A percentile compares a stretch with the other conserved stretches of the same genome.
Evolutionary conservation across 2,113 vertebrate genomes (phyloP).

Genomic region (Pomatorhinus ruficollis): DNA sequence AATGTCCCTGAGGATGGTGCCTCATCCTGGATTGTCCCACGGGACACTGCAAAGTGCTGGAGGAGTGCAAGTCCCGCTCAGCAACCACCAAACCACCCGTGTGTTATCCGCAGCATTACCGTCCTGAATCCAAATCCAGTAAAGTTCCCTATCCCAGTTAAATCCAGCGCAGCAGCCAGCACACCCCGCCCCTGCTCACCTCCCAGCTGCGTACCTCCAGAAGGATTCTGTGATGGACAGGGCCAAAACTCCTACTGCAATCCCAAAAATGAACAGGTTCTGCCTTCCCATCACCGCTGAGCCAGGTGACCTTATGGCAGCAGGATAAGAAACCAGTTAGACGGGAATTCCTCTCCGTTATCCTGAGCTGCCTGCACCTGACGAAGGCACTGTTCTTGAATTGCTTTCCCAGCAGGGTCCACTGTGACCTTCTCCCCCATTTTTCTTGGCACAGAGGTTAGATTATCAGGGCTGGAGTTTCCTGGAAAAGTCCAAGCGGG

Average conservation of each 20-base stretch:
- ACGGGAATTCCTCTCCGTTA: rapidly evolving
- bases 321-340: background rate
- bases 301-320: rapidly evolving
- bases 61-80: background rate
- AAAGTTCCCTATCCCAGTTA: background rate
- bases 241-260: background rate
- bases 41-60: background rate
- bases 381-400: background rate
- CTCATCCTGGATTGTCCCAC: background rate
- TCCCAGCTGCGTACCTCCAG: background rate
- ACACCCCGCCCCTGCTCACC: background rate
- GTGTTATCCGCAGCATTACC: rapidly evolving
- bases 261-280: background rate
- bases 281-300: background rate
- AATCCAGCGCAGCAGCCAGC: background rate
- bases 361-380: background rate
- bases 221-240: background rate
- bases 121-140: background rate
- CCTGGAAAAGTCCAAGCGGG: background rate
- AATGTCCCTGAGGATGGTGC: background rate
- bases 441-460: background rate
- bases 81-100: rapidly evolving
- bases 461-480: background rate
- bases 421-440: background rate
- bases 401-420: background rate